Evolutionary conservation across 2,797 vertebrate genomes (phyloP).

Genomic region (Sebastes dallii): DNA sequence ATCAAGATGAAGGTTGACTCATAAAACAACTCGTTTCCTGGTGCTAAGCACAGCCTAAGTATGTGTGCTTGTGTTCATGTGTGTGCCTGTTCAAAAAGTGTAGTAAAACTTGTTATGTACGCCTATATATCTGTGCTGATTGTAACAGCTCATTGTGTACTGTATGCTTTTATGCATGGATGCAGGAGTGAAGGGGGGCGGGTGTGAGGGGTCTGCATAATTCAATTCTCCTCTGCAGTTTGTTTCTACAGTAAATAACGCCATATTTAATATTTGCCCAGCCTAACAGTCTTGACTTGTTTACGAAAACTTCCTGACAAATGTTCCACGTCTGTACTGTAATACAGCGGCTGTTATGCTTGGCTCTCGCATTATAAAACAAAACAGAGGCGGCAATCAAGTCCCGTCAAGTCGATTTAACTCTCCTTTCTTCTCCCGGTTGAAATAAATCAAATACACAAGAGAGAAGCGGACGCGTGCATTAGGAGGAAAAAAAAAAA

Average conservation of each 20-base stretch:
- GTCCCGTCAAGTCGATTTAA: slow-evolving; percentile 72
- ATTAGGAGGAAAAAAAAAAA: slow-evolving; percentile 41
- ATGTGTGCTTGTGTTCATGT: slow-evolving; percentile 15
- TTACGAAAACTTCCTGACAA: slow-evolving; percentile 79
- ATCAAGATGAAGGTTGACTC: slow-evolving; percentile 70
- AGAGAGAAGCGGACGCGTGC: slow-evolving; percentile 48
- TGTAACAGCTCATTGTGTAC: slow-evolving; percentile 22
- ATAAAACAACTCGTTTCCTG: slow-evolving; percentile 66
- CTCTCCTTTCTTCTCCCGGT: slow-evolving; percentile 49
- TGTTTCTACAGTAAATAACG: slow-evolving; percentile 71
- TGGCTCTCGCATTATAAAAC: slow-evolving; percentile 69
- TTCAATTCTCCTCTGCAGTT: slow-evolving; percentile 46
- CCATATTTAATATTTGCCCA: slow-evolving; percentile 73
- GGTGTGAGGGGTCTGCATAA: slow-evolving; percentile 32
- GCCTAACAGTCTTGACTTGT: slow-evolving; percentile 66
- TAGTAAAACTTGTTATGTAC: slow-evolving; percentile 14
- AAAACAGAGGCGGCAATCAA: slow-evolving; percentile 69
- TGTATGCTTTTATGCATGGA: not conserved
- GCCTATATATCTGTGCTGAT: slow-evolving; percentile 40
- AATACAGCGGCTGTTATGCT: slow-evolving; percentile 59
- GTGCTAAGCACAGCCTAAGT: slow-evolving; percentile 43
- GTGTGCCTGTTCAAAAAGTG: slow-evolving; percentile 16
- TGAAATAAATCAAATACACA: slow-evolving; percentile 69
- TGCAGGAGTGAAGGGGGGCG: not conserved
- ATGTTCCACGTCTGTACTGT: slow-evolving; percentile 59